Percentiles rank a stretch among this genome's conserved stretches.
Conservation (phyloP, 2,113 vertebrate species). For the Platanista minor region DNA sequence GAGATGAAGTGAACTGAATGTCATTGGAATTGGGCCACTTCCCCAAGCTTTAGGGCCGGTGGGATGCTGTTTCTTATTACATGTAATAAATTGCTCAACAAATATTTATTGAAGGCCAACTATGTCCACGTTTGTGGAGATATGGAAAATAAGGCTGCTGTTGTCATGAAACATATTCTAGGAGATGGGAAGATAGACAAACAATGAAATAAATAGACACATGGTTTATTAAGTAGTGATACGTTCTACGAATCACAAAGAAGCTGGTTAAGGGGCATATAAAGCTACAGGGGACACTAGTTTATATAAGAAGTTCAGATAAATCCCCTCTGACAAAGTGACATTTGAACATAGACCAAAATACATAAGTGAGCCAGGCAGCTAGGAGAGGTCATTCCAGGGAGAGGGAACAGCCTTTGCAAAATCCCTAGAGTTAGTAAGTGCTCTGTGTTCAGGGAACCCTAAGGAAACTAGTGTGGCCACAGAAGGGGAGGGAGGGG, state of each 20-base stretch:
- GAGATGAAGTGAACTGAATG: background rate
- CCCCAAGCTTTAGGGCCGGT: background rate
- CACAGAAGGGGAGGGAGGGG: no score
- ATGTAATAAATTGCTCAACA: background rate
- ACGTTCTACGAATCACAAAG: background rate
- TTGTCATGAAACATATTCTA: background rate
- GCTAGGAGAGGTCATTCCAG: background rate
- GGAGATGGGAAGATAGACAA: background rate
- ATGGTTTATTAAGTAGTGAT: background rate
- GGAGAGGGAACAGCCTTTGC: background rate
- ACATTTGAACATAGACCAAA: background rate
- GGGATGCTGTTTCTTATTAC: background rate
- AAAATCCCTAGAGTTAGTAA: background rate
- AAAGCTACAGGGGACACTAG: background rate
- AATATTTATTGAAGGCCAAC: background rate
- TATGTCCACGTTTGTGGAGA: background rate
- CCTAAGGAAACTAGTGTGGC: background rate
- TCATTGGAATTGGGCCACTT: background rate
- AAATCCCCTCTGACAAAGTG: background rate
- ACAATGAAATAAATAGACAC: background rate
- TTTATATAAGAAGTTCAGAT: background rate
- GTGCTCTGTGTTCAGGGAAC: background rate
- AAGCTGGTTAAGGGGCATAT: background rate
- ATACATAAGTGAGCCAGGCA: background rate
- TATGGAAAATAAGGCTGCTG: background rate